These are phyloP conservation scores for Sebastes diploproa DNA, from an alignment of 2,797 vertebrate genomes.

Conservation along the genomic window DNA sequence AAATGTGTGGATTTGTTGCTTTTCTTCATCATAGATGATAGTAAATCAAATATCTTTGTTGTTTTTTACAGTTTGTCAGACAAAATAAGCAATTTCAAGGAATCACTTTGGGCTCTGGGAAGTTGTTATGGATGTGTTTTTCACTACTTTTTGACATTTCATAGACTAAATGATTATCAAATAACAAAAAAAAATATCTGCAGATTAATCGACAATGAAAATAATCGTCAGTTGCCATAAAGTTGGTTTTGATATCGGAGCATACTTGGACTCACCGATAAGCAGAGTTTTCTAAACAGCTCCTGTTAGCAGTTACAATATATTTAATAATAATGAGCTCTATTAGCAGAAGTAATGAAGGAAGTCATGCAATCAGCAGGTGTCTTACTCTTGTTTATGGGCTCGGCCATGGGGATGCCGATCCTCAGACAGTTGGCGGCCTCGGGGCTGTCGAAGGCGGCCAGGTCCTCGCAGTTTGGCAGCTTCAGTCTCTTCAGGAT, in stretches of 20 bases:
- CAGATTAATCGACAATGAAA: neutral
- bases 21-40: neutral
- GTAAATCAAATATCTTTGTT: neutral
- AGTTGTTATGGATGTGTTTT: neutral
- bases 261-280: neutral
- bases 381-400: conserved; percentile 95
- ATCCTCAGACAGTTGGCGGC: conserved; percentile 94
- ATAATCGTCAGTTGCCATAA: neutral
- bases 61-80: neutral
- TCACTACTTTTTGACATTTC: neutral
- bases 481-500: conserved; percentile 96
- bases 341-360: neutral
- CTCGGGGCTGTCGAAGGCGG: conserved; percentile 89
- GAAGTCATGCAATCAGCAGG: too few relatives aligned
- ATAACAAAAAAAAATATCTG: neutral
- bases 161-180: neutral
- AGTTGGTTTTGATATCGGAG: neutral
- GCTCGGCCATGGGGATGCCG: conserved; percentile 95
- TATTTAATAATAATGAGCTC: neutral
- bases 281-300: neutral
- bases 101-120: neutral
- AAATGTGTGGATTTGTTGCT: neutral
- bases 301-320: neutral
- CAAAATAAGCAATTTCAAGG: neutral
- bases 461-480: conserved; percentile 97